phyloP scores from a whole-genome alignment of 2,113 vertebrate genomes.

The Chroicocephalus ridibundus region DNA sequence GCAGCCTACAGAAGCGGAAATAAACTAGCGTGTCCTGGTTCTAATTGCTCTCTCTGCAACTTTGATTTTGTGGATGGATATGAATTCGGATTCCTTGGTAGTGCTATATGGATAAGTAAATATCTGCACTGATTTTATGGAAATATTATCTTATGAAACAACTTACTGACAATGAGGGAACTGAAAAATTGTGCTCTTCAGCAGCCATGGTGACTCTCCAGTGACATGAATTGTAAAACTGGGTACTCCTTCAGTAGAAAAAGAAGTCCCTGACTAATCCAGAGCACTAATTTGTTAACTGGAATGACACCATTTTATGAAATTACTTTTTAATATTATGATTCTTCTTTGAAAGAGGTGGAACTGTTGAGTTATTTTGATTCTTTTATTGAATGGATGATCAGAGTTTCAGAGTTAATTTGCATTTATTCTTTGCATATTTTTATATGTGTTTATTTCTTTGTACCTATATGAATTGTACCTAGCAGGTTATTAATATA shows the following conservation, averaged over 20 bases:
- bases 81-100: not conserved
- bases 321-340: not conserved
- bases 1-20: not conserved
- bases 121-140: not conserved
- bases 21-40: not conserved
- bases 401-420: not conserved
- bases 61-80: not conserved
- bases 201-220: not conserved
- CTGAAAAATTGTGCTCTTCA: not conserved
- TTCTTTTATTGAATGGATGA: not conserved
- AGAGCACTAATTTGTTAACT: not conserved
- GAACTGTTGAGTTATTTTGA: not conserved
- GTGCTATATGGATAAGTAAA: not conserved
- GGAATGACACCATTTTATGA: not conserved
- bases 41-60: not conserved
- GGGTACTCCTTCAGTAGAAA: not conserved
- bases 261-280: not conserved
- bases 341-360: not conserved
- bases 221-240: not conserved
- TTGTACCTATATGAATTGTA: not conserved
- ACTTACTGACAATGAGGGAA: not conserved
- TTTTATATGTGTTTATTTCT: not conserved
- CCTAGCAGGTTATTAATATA: not conserved
- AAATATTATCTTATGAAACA: not conserved
- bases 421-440: not conserved